Percentiles rank a stretch among this genome's conserved stretches.
These are phyloP conservation scores for Wasmannia auropunctata DNA, from an alignment of 1,140 invertebrate species.

Conservation along the genomic window DNA sequence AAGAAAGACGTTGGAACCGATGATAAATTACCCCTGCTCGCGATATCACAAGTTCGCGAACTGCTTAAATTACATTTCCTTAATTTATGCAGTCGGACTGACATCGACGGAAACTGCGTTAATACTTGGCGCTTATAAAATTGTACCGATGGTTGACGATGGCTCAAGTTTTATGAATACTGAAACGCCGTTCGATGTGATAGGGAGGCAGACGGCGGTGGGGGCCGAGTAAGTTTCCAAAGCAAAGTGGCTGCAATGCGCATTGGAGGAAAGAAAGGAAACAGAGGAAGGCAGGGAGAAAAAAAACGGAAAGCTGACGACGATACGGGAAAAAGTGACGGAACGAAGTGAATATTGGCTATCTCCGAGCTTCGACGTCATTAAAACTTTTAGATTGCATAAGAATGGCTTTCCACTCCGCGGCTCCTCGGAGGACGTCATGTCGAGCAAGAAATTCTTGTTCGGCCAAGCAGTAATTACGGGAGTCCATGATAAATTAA, in stretches of 20 bases:
- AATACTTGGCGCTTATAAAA: slow-evolving; percentile 45
- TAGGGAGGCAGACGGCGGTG: background rate
- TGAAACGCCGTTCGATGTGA: slow-evolving; percentile 12
- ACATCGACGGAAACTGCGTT: slow-evolving; percentile 47
- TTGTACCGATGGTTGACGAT: slow-evolving; percentile 52
- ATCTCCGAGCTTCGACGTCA: slow-evolving; percentile 82
- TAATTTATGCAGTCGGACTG: slow-evolving; percentile 59
- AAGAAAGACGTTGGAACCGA: slow-evolving; percentile 13
- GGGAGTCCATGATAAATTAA: slow-evolving; percentile 75
- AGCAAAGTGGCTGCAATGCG: slow-evolving; percentile 24
- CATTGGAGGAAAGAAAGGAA: slow-evolving; percentile 57
- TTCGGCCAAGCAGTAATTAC: slow-evolving; percentile 73
- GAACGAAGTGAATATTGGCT: slow-evolving; percentile 84
- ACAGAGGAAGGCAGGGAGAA: background rate
- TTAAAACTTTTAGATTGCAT: slow-evolving; percentile 86
- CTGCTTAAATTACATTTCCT: slow-evolving; percentile 50
- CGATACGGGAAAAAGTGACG: slow-evolving; percentile 79
- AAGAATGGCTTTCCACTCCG: slow-evolving; percentile 80
- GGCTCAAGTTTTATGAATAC: slow-evolving; percentile 45
- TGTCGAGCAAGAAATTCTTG: slow-evolving; percentile 72
- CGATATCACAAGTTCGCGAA: slow-evolving; percentile 50
- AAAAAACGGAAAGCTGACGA: slow-evolving; percentile 55
- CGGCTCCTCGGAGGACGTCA: slow-evolving; percentile 60
- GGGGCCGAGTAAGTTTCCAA: slow-evolving; percentile 30
- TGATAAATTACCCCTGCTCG: slow-evolving; percentile 31